Evolutionary conservation across 2,113 vertebrate genomes (phyloP).

Genomic region (Narcine bancroftii): DNA sequence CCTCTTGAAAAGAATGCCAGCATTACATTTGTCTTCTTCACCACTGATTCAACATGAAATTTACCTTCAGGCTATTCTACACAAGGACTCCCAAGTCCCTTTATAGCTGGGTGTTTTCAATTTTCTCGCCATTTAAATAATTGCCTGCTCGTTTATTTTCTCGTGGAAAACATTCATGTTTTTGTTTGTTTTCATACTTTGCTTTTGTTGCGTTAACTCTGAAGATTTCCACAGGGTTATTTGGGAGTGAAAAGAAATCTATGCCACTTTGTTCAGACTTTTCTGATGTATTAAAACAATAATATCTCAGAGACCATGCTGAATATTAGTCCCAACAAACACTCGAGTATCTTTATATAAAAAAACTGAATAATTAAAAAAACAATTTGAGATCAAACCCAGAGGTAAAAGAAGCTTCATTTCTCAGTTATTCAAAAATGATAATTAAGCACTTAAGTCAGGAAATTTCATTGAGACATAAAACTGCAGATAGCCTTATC

Average conservation of each 20-base stretch:
- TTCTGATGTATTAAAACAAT: neutral
- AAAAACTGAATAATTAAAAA: neutral
- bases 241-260: neutral
- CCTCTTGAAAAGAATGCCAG: no score
- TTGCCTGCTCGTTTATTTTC: no score
- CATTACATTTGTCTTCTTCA: no score
- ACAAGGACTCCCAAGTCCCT: no score
- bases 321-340: neutral
- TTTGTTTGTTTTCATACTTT: neutral
- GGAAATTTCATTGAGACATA: slow-evolving; percentile 22
- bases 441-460: slow-evolving; percentile 15
- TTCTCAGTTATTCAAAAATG: slow-evolving; percentile 26
- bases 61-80: no score
- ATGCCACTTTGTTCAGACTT: neutral
- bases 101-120: no score
- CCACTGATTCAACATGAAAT: no score
- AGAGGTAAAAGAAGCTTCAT: slow-evolving; percentile 14
- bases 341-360: neutral
- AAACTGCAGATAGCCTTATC: slow-evolving; percentile 30
- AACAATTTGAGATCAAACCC: slow-evolving; percentile 8
- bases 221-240: neutral
- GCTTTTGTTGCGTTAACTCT: neutral
- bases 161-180: neutral
- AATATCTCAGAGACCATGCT: neutral
- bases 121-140: no score